Conservation (phyloP, 1,140 invertebrate genomes). For the Pogonomyrmex californicus region DNA sequence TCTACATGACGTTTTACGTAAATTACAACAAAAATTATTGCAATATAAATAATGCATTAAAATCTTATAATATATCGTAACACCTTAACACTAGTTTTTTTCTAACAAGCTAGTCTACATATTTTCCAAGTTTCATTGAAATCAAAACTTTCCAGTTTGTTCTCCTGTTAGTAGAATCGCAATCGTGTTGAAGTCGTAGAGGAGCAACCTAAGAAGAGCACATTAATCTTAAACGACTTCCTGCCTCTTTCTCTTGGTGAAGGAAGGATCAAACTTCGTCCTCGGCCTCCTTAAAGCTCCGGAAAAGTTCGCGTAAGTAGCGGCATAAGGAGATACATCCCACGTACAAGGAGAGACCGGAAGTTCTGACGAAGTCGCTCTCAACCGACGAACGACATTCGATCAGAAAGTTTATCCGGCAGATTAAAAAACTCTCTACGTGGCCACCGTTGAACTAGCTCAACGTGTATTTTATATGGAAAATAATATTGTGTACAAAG, state of each 20-base stretch:
- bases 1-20: not conserved
- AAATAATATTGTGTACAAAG: slow-evolving; percentile 18
- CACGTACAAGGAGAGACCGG: slow-evolving; percentile 49
- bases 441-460: slow-evolving; percentile 22
- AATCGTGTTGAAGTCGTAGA: slow-evolving; percentile 47
- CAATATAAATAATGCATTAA: not conserved
- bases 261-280: slow-evolving; percentile 59
- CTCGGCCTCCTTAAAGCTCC: slow-evolving; percentile 47
- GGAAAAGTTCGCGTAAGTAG: slow-evolving; percentile 63
- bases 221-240: slow-evolving; percentile 66
- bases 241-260: slow-evolving; percentile 53
- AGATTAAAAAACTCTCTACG: slow-evolving; percentile 68
- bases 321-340: slow-evolving; percentile 65
- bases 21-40: not conserved
- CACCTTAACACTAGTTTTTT: not conserved
- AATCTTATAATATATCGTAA: not conserved
- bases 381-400: slow-evolving; percentile 54
- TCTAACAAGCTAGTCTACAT: slow-evolving; percentile 37
- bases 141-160: slow-evolving; percentile 50
- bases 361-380: slow-evolving; percentile 59
- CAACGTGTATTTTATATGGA: slow-evolving; percentile 38
- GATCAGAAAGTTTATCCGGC: slow-evolving; percentile 59
- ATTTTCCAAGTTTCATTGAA: slow-evolving; percentile 57
- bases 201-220: slow-evolving; percentile 53
- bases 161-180: slow-evolving; percentile 52